A percentile compares a stretch with the other conserved stretches of the same genome.
Evolutionary conservation across 2,797 vertebrate genomes (phyloP).

Genomic region (Pygocentrus nattereri): DNA sequence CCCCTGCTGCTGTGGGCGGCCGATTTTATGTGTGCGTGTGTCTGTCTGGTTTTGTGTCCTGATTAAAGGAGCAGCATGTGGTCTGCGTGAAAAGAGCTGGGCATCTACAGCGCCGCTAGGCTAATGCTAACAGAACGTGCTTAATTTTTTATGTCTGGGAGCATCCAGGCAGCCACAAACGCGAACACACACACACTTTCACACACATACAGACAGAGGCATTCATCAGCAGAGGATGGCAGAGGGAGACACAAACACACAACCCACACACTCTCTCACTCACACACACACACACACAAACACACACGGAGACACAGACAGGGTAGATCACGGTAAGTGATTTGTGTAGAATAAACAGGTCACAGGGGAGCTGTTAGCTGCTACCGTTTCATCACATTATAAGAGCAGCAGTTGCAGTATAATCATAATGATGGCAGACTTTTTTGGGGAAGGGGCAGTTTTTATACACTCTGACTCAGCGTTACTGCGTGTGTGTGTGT

Average conservation of each 20-base stretch:
- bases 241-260: conserved; percentile 12
- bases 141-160: conserved; percentile 83
- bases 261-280: conserved; percentile 1
- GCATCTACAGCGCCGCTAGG: conserved; percentile 67
- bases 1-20: conserved; percentile 63
- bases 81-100: conserved; percentile 65
- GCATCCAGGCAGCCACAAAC: conserved; percentile 65
- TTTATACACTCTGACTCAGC: conserved; percentile 24
- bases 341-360: conserved; percentile 47
- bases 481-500: not conserved
- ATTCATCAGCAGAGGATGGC: conserved; percentile 18
- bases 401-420: conserved; percentile 15
- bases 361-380: conserved; percentile 33
- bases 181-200: not conserved
- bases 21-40: not conserved
- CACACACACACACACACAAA: conserved; percentile 6
- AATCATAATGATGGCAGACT: conserved; percentile 21
- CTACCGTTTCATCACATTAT: conserved; percentile 39
- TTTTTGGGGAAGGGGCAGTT: not conserved
- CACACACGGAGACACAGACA: conserved; percentile 17
- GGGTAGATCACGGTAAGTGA: conserved; percentile 34
- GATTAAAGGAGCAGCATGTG: conserved; percentile 81
- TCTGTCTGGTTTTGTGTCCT: conserved; percentile 55
- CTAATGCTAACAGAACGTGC: conserved; percentile 75
- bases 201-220: not conserved